Evolutionary conservation across 2,797 vertebrate genomes (phyloP), one percentile per base, ranked within the genome.

Genomic region (Staurois parvus): DNA sequence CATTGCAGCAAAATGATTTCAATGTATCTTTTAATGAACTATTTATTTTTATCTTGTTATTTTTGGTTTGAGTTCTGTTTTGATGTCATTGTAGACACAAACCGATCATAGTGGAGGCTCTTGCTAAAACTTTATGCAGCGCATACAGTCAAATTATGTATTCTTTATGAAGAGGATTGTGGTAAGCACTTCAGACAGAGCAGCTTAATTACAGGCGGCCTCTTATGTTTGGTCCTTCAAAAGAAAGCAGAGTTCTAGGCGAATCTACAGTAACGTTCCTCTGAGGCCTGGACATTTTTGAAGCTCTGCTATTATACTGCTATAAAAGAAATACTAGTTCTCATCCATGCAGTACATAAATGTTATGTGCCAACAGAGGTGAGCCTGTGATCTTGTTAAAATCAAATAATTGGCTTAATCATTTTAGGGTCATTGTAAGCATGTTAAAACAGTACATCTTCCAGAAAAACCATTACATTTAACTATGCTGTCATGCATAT

Each of bases 141-240:
- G 64, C 64, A 66, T 26, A 26, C n/a, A 66, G 64, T 29, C 12
- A 66, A 9, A 66, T 66, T 66, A 13, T 66, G 64, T 29, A 66
- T 66, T 59, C 52, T 59, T 24, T 59, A 59, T 59, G 21, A 59
- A 24, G 52, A 59, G 21, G 19, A 4, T 24, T 59, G 52, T 24
- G 19, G 52, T 66, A 66, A 66, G 64, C 64, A 26, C 28, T 29
- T 66, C n/a, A 26, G 30, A 37, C 69, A 72, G 29, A 21, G 17
- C 30, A 34, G 34, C 30, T 13, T 42, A 59, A 77, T 77, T 66
- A 64, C 56, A 77, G 28, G 26, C 56, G 32, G 52, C 75, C 37
- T n/a, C 34, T 62, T 28, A 28, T 64, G 26, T 62, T 37, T 77
- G 75, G 75, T 40, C 75, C 75, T 64, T 66, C 75, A 77, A 77